Percentiles rank a stretch among this genome's conserved stretches.
Conservation (phyloP, 2,113 vertebrate species). For the Corythornis madagascariensis region DNA sequence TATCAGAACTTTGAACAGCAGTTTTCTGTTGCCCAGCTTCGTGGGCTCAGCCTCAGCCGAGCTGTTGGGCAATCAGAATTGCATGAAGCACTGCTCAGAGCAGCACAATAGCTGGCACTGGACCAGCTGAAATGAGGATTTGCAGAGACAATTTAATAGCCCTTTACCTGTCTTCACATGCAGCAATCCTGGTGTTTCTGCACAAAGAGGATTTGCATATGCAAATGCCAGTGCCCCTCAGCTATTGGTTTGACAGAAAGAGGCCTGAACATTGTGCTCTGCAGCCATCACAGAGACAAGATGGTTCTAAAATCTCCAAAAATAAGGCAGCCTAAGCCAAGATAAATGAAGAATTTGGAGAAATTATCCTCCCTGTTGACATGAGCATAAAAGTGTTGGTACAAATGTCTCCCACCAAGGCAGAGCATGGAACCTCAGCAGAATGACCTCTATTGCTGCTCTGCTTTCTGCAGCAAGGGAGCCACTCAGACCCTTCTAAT, state of each 20-base stretch:
- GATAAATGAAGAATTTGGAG: not conserved
- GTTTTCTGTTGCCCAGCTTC: not conserved
- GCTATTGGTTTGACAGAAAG: not conserved
- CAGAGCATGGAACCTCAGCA: not conserved
- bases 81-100: not conserved
- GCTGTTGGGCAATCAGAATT: not conserved
- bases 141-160: not conserved
- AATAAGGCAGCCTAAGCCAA: not conserved
- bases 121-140: not conserved
- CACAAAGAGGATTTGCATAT: not conserved
- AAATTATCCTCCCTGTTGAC: not conserved
- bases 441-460: not conserved
- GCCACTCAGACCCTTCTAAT: not conserved
- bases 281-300: not conserved
- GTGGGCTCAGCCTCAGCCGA: not conserved
- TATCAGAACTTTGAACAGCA: not conserved
- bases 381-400: not conserved
- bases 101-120: not conserved
- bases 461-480: not conserved
- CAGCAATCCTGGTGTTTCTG: not conserved
- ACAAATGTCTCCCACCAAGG: not conserved
- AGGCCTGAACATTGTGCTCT: not conserved
- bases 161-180: not conserved
- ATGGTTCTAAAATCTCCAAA: not conserved
- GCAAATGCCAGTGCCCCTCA: not conserved